Evolutionary conservation across 2,797 vertebrate genomes (phyloP), one percentile per base, ranked within the genome.

Genomic region (Apodemus agrarius): DNA sequence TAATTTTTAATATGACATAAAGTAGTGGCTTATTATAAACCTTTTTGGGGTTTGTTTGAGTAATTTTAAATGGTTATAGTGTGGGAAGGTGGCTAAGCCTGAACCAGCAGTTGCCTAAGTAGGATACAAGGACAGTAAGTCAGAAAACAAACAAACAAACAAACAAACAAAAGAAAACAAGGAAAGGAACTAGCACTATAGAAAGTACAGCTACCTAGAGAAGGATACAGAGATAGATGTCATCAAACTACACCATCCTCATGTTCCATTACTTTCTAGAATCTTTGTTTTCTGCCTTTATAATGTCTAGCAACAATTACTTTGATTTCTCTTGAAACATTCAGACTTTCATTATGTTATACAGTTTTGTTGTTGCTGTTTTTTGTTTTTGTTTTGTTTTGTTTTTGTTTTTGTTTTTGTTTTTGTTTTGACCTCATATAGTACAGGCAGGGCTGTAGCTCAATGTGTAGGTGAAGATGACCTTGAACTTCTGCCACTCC

Each of bases 1-100:
- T 78, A 37, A 49, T 52, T 90, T 57, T 31, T 83, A 86, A 94
- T 90, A 95, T 8, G 81, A 75, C 79, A 79, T 67, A n/a, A 97
- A 94, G 46, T 76, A 89, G 61, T 76, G 63, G 29, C 72, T 89
- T 85, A 80, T 82, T 89, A 93, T 65, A 96, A 91, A 96, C 85
- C 78, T 52, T 91, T 31, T 40, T 40, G 63, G 75, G 72, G 82
- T 74, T 37, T 94, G 31, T 34, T 88, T 19, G 46, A 95, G n/a
- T 65, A 69, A 78, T 95, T 92, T 88, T 75, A 85, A 37, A 81
- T 88, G 83, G 93, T 82, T 85, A 90, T 29, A 91, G 34, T 49
- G 57, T 57, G 24, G n/a, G 37, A 81, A 88, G 31, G 40, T 1
- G 78, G 78, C 63, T 93, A 90, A 94, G 88, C 63, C 49, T 92